Evolutionary conservation across 2,888 invertebrate genomes (phyloP), one percentile per base, ranked within the genome.

Genomic region (Phrixothrix hirtus): DNA sequence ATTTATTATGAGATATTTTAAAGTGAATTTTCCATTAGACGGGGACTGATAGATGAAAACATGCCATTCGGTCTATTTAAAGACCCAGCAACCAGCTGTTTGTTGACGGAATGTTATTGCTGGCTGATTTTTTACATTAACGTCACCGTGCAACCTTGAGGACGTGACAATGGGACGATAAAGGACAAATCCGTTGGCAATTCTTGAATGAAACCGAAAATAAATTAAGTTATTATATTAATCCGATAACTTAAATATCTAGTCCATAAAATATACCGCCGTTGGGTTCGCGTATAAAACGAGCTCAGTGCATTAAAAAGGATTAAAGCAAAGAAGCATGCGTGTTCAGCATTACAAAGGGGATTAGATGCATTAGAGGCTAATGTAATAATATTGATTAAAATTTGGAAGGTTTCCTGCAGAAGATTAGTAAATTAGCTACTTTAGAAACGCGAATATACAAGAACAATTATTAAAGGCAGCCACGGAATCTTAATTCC

Each of bases 51-150:
- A 41, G 41, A 48, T 39, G 48, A 52, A 55, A 52, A 56, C 46
- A 35, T 41, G 38, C 39, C 32, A 36, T 56, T 54, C 56, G 51
- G 44, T 51, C 48, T 57, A 56, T 56, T 58, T 58, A 46, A 50
- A 43, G 50, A 38, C 39, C 43, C 45, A 37, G 34, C 30, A 45
- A 60, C 59, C 59, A 61, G 61, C 61, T 61, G 59, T 55, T 57
- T 45, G 48, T 38, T 39, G 41, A 46, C 39, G 32, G 38, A 41
- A 51, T 44, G 36, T 30, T 37, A 34, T 15, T 27, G 49, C 41
- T 36, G 11, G 21, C 32, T 31, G 27, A 21, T 39, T 38, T 9
- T 38, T n/a, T 35, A 15, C 30, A n/a, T n/a, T 12, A 29, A 50
- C 30, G 46, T 41, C 36, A 46, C 48, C 38, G 37, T 39, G 48